Evolutionary conservation across 2,797 vertebrate species (phyloP).

Genomic region (Nasua narica): DNA sequence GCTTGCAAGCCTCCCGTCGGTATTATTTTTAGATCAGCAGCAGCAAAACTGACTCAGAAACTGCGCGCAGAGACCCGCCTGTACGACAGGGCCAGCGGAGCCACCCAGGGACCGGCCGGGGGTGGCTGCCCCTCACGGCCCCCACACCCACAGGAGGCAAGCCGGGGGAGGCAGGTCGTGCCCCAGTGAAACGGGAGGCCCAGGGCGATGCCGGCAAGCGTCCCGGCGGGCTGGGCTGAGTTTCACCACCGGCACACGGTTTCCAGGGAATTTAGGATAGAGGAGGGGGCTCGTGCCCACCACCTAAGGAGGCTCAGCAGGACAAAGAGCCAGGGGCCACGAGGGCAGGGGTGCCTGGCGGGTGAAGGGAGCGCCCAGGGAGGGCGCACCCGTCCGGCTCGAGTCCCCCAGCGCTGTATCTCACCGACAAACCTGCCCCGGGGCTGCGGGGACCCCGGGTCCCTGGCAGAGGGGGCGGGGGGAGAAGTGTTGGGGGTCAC

Average conservation of each 20-base stretch:
- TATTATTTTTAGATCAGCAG: neutral
- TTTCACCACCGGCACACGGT: rapidly evolving
- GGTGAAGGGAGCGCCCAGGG: neutral
- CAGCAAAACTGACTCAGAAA: neutral
- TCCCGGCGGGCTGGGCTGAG: rapidly evolving
- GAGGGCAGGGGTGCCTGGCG: neutral
- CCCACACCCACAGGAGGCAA: neutral
- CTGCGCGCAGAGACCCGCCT: rapidly evolving
- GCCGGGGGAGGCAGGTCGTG: neutral
- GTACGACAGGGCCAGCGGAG: rapidly evolving
- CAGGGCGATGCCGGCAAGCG: rapidly evolving
- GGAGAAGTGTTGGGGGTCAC: rapidly evolving
- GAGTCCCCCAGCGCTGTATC: neutral
- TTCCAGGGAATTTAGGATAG: neutral
- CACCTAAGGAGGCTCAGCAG: too few species aligned
- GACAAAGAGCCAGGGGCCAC: neutral
- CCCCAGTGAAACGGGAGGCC: neutral
- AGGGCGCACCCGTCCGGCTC: neutral
- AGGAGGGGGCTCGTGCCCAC: rapidly evolving
- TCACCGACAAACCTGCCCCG: neutral
- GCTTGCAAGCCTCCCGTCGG: neutral
- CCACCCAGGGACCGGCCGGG: rapidly evolving
- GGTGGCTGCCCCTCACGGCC: neutral
- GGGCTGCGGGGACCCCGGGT: neutral
- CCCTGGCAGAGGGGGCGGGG: neutral